A percentile compares a stretch with the other conserved stretches of the same genome.
Conservation (phyloP, 2,888 invertebrate genomes). For the Pseudanteris insignis region DNA sequence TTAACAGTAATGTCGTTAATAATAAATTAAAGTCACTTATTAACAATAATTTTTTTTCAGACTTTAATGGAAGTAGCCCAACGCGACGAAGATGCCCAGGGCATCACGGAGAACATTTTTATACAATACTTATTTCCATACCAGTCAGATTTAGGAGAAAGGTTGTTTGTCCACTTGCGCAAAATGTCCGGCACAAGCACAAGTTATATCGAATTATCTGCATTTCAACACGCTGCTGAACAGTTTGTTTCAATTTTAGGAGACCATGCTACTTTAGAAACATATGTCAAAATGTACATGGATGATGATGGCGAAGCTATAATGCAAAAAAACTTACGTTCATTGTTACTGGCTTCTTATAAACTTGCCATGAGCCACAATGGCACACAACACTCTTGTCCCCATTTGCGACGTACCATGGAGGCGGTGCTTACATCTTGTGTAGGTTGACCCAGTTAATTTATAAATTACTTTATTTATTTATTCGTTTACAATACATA, state of each 20-base stretch:
- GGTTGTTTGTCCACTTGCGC: slow-evolving; percentile 69
- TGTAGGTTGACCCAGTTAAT: slow-evolving; percentile 51
- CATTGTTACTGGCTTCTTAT: slow-evolving; percentile 78
- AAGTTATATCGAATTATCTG: slow-evolving; percentile 51
- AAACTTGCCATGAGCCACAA: slow-evolving; percentile 80
- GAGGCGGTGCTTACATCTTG: slow-evolving; percentile 80
- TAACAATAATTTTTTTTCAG: slow-evolving; percentile 70
- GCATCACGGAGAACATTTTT: slow-evolving; percentile 76
- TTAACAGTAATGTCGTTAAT: no score
- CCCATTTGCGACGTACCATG: slow-evolving; percentile 76
- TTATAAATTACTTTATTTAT: background rate
- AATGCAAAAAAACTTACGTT: slow-evolving; percentile 73
- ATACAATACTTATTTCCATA: slow-evolving; percentile 82
- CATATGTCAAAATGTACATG: slow-evolving; percentile 73
- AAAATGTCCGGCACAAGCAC: slow-evolving; percentile 21
- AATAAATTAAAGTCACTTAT: background rate
- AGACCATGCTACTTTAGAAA: slow-evolving; percentile 72
- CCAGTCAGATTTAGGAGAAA: slow-evolving; percentile 76
- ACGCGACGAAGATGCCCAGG: slow-evolving; percentile 76
- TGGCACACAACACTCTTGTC: slow-evolving; percentile 72
- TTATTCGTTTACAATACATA: background rate
- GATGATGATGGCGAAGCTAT: slow-evolving; percentile 66
- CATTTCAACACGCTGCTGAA: slow-evolving; percentile 81
- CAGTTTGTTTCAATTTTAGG: slow-evolving; percentile 69
- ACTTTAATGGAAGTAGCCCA: slow-evolving; percentile 76